Conservation (phyloP, 2,797 vertebrate genomes). For the Premnoplex brunnescens region DNA sequence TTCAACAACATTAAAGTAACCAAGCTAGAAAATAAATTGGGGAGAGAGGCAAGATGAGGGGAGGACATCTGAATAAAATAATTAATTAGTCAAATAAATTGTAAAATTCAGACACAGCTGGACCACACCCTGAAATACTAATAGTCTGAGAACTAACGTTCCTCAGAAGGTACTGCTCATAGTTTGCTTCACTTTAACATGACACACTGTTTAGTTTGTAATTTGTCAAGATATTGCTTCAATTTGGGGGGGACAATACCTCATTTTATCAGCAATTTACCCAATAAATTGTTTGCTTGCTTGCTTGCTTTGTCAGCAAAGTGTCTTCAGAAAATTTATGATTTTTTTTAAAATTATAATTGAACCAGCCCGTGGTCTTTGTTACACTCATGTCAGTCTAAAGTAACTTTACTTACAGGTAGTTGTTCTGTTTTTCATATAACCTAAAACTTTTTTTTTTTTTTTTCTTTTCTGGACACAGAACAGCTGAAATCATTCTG, state of each 20-base stretch:
- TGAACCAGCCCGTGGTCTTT: background rate
- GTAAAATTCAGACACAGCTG: background rate
- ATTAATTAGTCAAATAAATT: background rate
- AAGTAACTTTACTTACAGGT: background rate
- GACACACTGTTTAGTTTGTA: background rate
- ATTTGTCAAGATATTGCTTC: background rate
- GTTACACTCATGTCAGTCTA: background rate
- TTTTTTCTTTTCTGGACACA: background rate
- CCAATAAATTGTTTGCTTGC: background rate
- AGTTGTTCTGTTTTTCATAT: background rate
- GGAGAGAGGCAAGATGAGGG: background rate
- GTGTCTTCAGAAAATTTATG: background rate
- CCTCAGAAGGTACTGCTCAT: background rate
- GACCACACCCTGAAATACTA: background rate
- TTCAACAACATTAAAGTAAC: constrained; percentile 22
- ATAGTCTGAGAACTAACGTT: background rate
- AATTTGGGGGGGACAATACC: background rate
- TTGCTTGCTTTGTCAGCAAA: background rate
- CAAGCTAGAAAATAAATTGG: background rate
- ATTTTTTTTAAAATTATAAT: background rate
- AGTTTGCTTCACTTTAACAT: background rate
- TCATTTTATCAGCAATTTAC: background rate
- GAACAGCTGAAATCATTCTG: background rate
- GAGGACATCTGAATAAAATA: background rate
- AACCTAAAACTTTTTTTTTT: background rate